Evolutionary conservation across 2,888 invertebrate genomes (phyloP).

Genomic region (Pachycephus smyrnensis): DNA sequence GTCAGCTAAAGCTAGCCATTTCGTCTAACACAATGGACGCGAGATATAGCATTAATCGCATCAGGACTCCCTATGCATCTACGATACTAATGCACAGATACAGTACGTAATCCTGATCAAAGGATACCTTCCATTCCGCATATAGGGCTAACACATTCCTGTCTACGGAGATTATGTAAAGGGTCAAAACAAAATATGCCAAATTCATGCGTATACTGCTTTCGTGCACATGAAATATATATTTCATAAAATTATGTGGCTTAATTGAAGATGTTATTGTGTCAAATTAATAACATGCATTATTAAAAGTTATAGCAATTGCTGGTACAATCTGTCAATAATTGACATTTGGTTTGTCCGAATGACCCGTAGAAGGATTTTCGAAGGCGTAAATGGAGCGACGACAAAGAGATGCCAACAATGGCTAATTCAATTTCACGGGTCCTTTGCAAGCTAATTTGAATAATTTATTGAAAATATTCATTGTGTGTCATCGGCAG

Average conservation of each 20-base stretch:
- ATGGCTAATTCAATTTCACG: slow-evolving; percentile 47
- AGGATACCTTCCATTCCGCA: slow-evolving; percentile 36
- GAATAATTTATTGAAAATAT: slow-evolving; percentile 55
- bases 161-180: neutral
- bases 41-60: slow-evolving; percentile 55
- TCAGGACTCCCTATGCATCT: slow-evolving; percentile 43
- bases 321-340: slow-evolving; percentile 27
- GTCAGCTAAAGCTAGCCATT: slow-evolving; percentile 46
- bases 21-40: slow-evolving; percentile 46
- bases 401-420: slow-evolving; percentile 19
- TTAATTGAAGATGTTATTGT: neutral
- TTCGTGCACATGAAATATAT: neutral
- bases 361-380: slow-evolving; percentile 34
- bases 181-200: neutral
- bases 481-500: slow-evolving; percentile 54
- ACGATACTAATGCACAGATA: slow-evolving; percentile 27
- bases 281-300: neutral
- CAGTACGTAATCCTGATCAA: slow-evolving; percentile 40
- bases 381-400: slow-evolving; percentile 29
- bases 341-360: slow-evolving; percentile 36
- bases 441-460: slow-evolving; percentile 43
- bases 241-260: neutral
- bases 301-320: slow-evolving; percentile 9
- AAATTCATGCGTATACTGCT: slow-evolving; percentile 2
- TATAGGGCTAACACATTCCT: slow-evolving; percentile 29